Conservation (phyloP, 2,888 invertebrate genomes). For the Steinernema scapterisci region DNA sequence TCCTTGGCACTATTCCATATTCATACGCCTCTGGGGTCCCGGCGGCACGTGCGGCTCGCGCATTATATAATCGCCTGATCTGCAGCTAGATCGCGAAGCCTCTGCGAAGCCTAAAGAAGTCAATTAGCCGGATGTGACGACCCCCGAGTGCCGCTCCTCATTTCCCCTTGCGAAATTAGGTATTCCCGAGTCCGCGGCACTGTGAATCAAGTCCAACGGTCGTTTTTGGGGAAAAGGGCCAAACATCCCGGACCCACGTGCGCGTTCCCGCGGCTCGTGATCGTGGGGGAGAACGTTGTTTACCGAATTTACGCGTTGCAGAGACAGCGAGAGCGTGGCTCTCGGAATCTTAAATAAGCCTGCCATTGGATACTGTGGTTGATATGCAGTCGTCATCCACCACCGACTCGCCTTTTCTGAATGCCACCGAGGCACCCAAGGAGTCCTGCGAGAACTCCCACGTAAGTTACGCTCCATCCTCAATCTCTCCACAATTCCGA, state of each 20-base stretch:
- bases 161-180: background rate
- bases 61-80: too few species aligned
- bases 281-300: background rate
- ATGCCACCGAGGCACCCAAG: background rate
- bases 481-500: background rate
- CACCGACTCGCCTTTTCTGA: background rate
- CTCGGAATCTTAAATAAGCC: background rate
- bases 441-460: conserved; percentile 36
- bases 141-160: conserved; percentile 4
- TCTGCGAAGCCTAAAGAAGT: conserved; percentile 24
- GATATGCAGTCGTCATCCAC: background rate
- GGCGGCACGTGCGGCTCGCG: too few species aligned
- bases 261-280: background rate
- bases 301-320: background rate
- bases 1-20: too few species aligned
- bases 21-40: too few species aligned
- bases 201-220: background rate
- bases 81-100: too few species aligned
- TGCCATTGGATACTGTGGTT: background rate
- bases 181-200: conserved; percentile 1
- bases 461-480: conserved; percentile 25
- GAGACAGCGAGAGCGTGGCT: too few species aligned
- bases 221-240: too few species aligned
- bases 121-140: conserved; percentile 6
- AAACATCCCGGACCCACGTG: background rate